Evolutionary conservation across 2,113 vertebrate species (phyloP).

Genomic region (Candoia aspera): DNA sequence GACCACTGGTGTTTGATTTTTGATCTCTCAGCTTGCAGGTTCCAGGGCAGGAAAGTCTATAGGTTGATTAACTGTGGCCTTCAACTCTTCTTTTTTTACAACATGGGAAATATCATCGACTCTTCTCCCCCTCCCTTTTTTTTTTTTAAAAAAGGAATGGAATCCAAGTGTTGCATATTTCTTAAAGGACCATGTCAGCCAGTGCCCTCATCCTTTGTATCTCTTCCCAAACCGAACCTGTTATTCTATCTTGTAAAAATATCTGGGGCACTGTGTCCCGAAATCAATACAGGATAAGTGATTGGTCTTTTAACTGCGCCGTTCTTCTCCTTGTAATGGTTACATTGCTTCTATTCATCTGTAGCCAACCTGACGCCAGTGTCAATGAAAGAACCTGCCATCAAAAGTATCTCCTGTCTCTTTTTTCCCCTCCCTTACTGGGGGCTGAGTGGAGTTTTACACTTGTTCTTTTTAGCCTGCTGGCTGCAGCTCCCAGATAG

Average conservation of each 20-base stretch:
- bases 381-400: slow-evolving; percentile 72
- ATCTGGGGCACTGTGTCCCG: slow-evolving; percentile 79
- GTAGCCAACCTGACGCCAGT: slow-evolving; percentile 82
- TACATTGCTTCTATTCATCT: slow-evolving; percentile 71
- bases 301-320: slow-evolving; percentile 75
- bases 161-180: slow-evolving; percentile 69
- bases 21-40: slow-evolving; percentile 71
- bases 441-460: slow-evolving; percentile 55
- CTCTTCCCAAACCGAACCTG: slow-evolving; percentile 66
- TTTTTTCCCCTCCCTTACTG: slow-evolving; percentile 45
- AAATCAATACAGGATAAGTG: slow-evolving; percentile 83
- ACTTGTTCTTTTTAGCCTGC: slow-evolving; percentile 70
- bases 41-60: slow-evolving; percentile 71
- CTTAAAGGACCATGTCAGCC: slow-evolving; percentile 65
- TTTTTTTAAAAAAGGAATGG: slow-evolving; percentile 17
- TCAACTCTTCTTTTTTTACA: slow-evolving; percentile 47
- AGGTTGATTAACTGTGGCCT: slow-evolving; percentile 70
- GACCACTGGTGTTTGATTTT: slow-evolving; percentile 71
- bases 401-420: slow-evolving; percentile 65
- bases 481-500: slow-evolving; percentile 73
- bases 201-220: slow-evolving; percentile 63
- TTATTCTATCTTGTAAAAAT: slow-evolving; percentile 73
- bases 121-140: slow-evolving; percentile 60
- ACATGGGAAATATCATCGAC: slow-evolving; percentile 75
- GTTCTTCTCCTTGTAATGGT: slow-evolving; percentile 66